Percentiles rank a stretch among this genome's conserved stretches.
These are phyloP conservation scores for Siniperca knerii DNA, from an alignment of 2,113 vertebrate genomes.

Conservation along the genomic window DNA sequence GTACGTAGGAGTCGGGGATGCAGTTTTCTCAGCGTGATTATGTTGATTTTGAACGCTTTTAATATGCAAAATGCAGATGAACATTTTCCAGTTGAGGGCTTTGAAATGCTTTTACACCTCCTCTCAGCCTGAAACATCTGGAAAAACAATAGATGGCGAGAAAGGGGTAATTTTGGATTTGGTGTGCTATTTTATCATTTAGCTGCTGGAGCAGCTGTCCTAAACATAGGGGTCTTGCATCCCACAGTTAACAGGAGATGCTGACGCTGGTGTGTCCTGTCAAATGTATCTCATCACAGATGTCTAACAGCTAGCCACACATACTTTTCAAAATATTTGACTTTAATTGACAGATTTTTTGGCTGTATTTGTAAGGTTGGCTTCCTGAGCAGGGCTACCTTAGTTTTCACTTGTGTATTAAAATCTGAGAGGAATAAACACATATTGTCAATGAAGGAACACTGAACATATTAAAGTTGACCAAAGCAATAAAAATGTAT, in stretches of 20 bases:
- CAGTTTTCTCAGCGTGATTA: constrained; percentile 62
- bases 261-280: neutral
- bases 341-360: neutral
- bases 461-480: neutral
- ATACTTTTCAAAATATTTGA: neutral
- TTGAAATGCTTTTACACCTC: constrained; percentile 71
- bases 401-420: neutral
- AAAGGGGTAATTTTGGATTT: constrained; percentile 48
- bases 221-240: neutral
- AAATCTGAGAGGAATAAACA: neutral
- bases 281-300: neutral
- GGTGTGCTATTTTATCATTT: constrained; percentile 36
- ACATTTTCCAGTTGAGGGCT: constrained; percentile 70
- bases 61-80: constrained; percentile 76
- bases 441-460: neutral
- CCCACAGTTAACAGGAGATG: constrained; percentile 9
- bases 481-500: neutral
- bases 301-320: neutral
- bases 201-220: neutral
- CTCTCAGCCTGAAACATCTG: constrained; percentile 58
- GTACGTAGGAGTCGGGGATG: constrained; percentile 70
- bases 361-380: too few species aligned
- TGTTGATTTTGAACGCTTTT: constrained; percentile 73
- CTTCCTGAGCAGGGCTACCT: neutral
- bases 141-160: constrained; percentile 49